Conservation (phyloP, 1,140 invertebrate species). For the Leguminivora glycinivorella region DNA sequence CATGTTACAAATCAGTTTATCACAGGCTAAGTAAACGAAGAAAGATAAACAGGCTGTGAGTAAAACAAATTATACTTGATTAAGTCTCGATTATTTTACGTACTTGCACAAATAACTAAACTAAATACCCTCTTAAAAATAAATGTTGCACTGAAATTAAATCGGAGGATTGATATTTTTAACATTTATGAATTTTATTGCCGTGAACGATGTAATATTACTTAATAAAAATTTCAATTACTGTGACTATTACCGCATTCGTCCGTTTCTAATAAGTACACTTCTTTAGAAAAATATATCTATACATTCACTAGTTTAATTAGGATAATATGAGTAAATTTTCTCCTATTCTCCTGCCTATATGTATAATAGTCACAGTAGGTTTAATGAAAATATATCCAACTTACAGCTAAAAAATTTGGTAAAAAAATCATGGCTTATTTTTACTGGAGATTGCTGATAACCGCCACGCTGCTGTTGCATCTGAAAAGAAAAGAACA, state of each 20-base stretch:
- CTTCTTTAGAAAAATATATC: constrained; percentile 24
- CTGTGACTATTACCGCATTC: constrained; percentile 39
- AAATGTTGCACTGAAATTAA: background rate
- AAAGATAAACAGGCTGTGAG: background rate
- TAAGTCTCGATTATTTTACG: constrained; percentile 22
- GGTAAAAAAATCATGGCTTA: constrained; percentile 54
- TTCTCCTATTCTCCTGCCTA: constrained; percentile 2
- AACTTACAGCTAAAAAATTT: constrained; percentile 53
- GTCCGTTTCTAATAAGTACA: constrained; percentile 31
- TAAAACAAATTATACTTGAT: constrained; percentile 25
- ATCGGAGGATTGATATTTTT: background rate
- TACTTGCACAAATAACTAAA: constrained; percentile 13
- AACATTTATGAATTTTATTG: background rate
- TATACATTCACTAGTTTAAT: background rate
- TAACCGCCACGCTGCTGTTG: constrained; percentile 1
- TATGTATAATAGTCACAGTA: constrained; percentile 45
- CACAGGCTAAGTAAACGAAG: constrained; percentile 57
- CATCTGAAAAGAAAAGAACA: constrained; percentile 51
- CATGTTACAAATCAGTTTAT: constrained; percentile 58
- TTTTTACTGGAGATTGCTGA: constrained; percentile 61
- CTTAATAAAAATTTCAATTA: constrained; percentile 9
- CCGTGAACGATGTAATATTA: background rate
- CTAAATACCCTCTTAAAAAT: constrained; percentile 21
- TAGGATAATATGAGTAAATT: background rate
- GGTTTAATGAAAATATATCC: constrained; percentile 39